phyloP scores from a whole-genome alignment of 2,888 invertebrate species.

The Syrphus vitripennis region DNA sequence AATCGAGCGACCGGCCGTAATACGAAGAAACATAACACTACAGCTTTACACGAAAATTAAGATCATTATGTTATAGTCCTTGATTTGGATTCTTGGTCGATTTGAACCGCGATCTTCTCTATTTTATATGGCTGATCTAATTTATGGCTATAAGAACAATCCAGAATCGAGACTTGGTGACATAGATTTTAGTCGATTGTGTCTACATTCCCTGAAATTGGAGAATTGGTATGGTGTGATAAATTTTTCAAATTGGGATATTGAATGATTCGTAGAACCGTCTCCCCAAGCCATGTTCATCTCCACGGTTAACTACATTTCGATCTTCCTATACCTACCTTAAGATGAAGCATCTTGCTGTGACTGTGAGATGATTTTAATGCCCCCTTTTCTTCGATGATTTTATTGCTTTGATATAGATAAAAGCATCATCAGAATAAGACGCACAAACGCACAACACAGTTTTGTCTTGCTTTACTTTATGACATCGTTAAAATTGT shows the following conservation, averaged over 20 bases:
- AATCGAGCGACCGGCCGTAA: conserved; percentile 47
- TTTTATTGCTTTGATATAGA: conserved; percentile 65
- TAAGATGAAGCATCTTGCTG: conserved; percentile 20
- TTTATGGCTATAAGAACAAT: conserved; percentile 60
- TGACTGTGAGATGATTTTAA: conserved; percentile 37
- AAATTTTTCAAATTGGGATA: conserved; percentile 56
- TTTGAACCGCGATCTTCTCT: conserved; percentile 45
- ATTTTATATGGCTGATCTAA: conserved; percentile 56
- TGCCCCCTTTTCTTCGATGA: conserved; percentile 19
- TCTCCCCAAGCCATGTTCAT: neutral
- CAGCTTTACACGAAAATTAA: conserved; percentile 50
- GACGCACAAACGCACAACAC: neutral
- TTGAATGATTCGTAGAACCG: conserved; percentile 65
- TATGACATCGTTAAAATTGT: conserved; percentile 67
- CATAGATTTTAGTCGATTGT: too few relatives aligned
- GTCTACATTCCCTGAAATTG: conserved; percentile 55
- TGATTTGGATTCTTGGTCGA: neutral
- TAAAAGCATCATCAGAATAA: conserved; percentile 32
- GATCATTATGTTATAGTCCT: conserved; percentile 30
- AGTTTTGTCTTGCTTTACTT: conserved; percentile 58
- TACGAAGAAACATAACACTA: conserved; percentile 63
- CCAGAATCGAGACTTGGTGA: conserved; percentile 16
- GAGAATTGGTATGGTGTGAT: conserved; percentile 49
- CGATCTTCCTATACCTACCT: neutral
- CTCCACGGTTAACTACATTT: neutral